Base-by-base conservation (phyloP, 1,140 invertebrate genomes). In the Antheraea mylitta region DNA sequence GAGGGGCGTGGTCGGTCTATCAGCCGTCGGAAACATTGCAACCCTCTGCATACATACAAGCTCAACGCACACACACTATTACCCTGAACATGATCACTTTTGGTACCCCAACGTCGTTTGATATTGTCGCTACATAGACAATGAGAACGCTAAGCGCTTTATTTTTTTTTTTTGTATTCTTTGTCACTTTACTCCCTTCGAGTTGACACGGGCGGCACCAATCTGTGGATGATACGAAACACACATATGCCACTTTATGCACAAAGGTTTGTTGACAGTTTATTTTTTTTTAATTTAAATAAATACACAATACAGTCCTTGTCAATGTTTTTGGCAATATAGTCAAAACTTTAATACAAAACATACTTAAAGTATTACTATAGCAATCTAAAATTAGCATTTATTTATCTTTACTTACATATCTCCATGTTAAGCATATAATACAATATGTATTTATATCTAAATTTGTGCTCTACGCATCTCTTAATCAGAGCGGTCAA, bases 131-230 rank as follows among this genome's bases (percentile, higher is more conserved):
- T 73, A 73, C 75, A 79, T 76, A 86, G 78, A 89, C 83, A 90
- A 88, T 88, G 79, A 76, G 75, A 77, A 69, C 79, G 74, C 70
- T 89, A 90, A 91, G 87, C 88, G 87, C 82, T 89, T 90, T 91
- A 90, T 76, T 83, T 91, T 83, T 91, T 91, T 91, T 83, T 91
- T 91, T 90, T 85, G 80, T 85, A 76, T 85, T 70, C 81, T 82
- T 86, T 87, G 80, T 81, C 63, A 80, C 70, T 42, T 71, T 74
- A 75, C 68, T 74, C 79, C 82, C 81, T 79, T 72, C 71, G 70
- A 71, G 70, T 72, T 69, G 63, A 70, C 66, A 75, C 66, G 81
- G 68, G 58, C 38, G 18, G 75, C 72, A 62, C 70, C 70, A 64
- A 63, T 73, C 82, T 61, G 68, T 75, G 77, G 78, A 79, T 76